Percentiles rank a stretch among this genome's conserved stretches.
These are phyloP conservation scores for Drosophila gaucha DNA, from an alignment of 2,888 invertebrate genomes.

Conservation along the genomic window DNA sequence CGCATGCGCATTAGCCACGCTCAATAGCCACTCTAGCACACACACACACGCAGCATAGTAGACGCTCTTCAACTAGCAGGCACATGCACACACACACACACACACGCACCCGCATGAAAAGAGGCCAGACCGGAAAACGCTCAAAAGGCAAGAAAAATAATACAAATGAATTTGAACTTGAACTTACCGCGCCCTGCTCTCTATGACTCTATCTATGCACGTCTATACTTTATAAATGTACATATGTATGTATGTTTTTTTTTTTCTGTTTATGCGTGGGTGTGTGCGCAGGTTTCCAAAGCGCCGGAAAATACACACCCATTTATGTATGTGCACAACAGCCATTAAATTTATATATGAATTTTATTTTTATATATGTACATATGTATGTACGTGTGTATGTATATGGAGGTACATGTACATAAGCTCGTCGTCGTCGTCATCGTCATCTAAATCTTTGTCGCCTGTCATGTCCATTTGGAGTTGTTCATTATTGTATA, in stretches of 20 bases:
- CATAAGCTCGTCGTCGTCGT: slow-evolving; percentile 30
- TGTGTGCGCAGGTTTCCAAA: slow-evolving; percentile 27
- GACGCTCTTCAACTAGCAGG: slow-evolving; percentile 13
- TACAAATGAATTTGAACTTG: slow-evolving; percentile 76
- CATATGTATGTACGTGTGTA: background rate
- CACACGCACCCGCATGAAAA: slow-evolving; percentile 5
- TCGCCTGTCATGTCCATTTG: slow-evolving; percentile 38
- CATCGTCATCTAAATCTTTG: slow-evolving; percentile 34
- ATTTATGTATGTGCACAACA: slow-evolving; percentile 23
- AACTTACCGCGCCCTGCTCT: slow-evolving; percentile 66
- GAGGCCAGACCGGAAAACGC: slow-evolving; percentile 57
- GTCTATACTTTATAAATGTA: background rate
- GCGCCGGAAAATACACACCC: slow-evolving; percentile 59
- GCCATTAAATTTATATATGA: background rate
- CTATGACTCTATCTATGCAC: slow-evolving; percentile 8
- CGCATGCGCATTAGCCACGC: slow-evolving; percentile 54
- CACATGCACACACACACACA: slow-evolving; percentile 9
- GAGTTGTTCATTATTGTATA: slow-evolving; percentile 35
- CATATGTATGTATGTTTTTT: background rate
- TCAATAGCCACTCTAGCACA: slow-evolving; percentile 12
- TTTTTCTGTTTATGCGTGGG: slow-evolving; percentile 21
- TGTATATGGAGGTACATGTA: slow-evolving; percentile 29
- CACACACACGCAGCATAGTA: slow-evolving; percentile 8
- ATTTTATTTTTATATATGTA: background rate
- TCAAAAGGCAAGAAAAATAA: slow-evolving; percentile 45